Base-by-base conservation (phyloP, 92 coral and sea anemone species). In the Hydrozoanthus gracilis region DNA sequence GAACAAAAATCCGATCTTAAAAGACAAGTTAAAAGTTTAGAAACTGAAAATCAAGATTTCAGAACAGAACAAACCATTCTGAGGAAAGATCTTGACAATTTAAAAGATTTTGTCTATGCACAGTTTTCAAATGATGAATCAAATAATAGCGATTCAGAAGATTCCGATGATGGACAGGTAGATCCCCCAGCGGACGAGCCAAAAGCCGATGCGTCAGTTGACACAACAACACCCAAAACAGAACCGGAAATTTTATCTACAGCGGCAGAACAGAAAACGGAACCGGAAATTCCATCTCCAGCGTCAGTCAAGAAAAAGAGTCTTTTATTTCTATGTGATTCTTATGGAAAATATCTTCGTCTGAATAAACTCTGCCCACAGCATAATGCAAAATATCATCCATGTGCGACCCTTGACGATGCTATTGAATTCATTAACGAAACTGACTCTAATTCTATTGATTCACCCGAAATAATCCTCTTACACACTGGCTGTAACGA, bases 291-390 rank as follows among this genome's bases (percentile, higher is more conserved):
- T 61, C 60, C 44, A 74, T 50, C 79, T 44, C 44, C 48, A 71
- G 46, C 79, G 49, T n/a, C 79, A 15, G 79, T 50, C 79, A 74
- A 74, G 79, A 74, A 49, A 74, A 74, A 74, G 39, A 74, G 0
- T 50, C 61, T 50, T 16, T 74, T 74, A 16, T 74, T 74, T 50
- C 79, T 51, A n/a, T 74, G 79, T 50, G 61, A 74, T 50, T 74
- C 79, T 16, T 49, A 74, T 48, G 79, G 79, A 74, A 74, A 74
- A 49, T 74, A 73, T n/a, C 14, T 73, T 8, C 78, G 78, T 10
- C 39, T 73, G 78, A 73, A 73, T 15, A n/a, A 73, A 73, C 78
- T 73, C 73, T 68, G 73, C 48, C 82, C 82, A n/a, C 71, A 66
- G 44, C 71, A 66, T 9, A n/a, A 66, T 3, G 20, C 71, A 66